Evolutionary conservation across 2,888 invertebrate species (phyloP), one percentile per base, ranked within the genome.

Genomic region (Cosmia trapezina): DNA sequence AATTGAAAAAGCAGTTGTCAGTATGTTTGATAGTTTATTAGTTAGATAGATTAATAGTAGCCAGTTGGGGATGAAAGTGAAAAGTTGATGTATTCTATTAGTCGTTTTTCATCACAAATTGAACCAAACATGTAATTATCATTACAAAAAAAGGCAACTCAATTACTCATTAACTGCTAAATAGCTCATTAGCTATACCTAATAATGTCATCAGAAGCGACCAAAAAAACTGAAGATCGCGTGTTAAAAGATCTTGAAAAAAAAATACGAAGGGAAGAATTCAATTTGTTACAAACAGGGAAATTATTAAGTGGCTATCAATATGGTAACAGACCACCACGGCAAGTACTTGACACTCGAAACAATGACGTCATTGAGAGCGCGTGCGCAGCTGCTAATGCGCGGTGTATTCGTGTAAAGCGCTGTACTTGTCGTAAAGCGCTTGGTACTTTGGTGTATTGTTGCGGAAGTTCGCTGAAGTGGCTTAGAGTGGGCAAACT

Each of bases 321-420:
- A 91, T 88, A 91, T 89, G 89, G 91, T 93, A 92, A 91, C 91
- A 85, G 94, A 94, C 94, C 94, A 94, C 95, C 94, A 80, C 81
- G 75, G 63, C 67, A 83, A 83, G 79, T 74, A 86, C 87, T 86
- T 83, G 83, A 85, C 72, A 79, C 67, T 81, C 71, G 76, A 79
- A 86, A 94, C 93, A 94, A 94, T 92, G 88, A 85, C 85, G 85
- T 90, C 90, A 94, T 93, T 93, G 92, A 94, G 93, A 91, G 93
- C 94, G 93, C 94, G 95, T 94, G 95, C 86, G 89, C 95, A 95
- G 94, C 94, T 95, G 95, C 90, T 75, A 80, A 89, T 85, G 66
- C 86, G 89, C 37, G 53, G 4, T 37, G 4, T 53, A 63, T 53
- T 53, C 33, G 88, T 69, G 66, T 89, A 59, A 65, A 73, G 66